Evolutionary conservation across 2,113 vertebrate species (phyloP).

Genomic region (Eudyptes chrysolophus): DNA sequence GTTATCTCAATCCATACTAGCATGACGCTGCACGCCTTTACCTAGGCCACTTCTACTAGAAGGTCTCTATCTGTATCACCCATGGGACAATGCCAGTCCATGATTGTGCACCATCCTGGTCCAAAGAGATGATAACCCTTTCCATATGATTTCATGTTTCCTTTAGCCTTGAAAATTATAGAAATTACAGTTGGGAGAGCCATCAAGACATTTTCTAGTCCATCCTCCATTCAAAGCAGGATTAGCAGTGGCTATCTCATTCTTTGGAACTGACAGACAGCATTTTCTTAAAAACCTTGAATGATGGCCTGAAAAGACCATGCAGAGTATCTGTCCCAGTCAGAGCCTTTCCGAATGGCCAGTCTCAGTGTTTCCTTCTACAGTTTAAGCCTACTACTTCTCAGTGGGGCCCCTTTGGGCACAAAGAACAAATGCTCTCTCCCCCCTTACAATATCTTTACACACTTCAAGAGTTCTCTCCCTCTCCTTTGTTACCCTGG

Average conservation of each 20-base stretch:
- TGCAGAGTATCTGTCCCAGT: neutral
- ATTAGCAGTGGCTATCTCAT: too few relatives aligned
- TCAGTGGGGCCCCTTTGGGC: neutral
- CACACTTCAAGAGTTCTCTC: neutral
- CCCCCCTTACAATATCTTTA: neutral
- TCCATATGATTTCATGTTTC: neutral
- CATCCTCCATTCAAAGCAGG: neutral
- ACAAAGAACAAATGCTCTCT: neutral
- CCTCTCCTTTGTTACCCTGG: neutral
- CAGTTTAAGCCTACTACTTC: neutral
- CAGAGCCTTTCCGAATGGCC: neutral
- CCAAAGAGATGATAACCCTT: neutral
- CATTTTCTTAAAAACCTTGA: neutral
- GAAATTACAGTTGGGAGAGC: neutral
- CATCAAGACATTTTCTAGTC: neutral
- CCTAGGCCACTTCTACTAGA: neutral
- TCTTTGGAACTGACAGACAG: neutral
- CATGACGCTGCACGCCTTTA: accelerated
- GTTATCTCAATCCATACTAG: neutral
- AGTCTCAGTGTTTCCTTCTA: neutral
- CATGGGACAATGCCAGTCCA: accelerated
- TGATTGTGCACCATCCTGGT: too few relatives aligned
- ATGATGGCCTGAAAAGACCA: neutral
- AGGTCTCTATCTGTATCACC: neutral
- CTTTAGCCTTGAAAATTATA: neutral